Evolutionary conservation across 2,797 vertebrate genomes (phyloP), one percentile per base, ranked within the genome.

Genomic region (Mionectes olivaceus): DNA sequence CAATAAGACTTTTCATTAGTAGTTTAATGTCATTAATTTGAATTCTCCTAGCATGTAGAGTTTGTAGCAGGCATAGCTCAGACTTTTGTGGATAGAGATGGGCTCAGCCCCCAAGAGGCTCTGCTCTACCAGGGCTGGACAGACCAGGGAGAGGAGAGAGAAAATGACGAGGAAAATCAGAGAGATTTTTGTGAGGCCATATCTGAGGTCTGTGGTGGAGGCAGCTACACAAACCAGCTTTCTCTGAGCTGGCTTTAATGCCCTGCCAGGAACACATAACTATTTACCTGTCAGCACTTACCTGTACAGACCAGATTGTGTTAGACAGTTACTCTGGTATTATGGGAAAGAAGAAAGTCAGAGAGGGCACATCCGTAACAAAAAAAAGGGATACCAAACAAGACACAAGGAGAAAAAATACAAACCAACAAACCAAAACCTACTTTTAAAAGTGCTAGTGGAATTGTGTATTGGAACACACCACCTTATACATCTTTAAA

Each of bases 11-110:
- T 92, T 92, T 85, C 84, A 75, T 49, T 9, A 43, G 83, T 7
- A 68, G 44, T 79, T 88, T 76, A 83, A 68, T 80, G 53, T 24
- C 32, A 44, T 87, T 95, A 90, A 87, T 95, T 89, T 83, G 33
- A 86, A 90, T 92, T 95, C 85, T 83, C 49, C 32, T 18, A 52
- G 69, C 79, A 60, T 0, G 1, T 4, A 23, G 43, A 27, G 21
- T 67, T 49, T 56, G 55, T 52, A 75, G 43, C 32, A 71, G 8
- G 14, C 75, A 60, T 10, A 83, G 60, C 46, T 78, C n/a, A 56
- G 32, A 17, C 22, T 92, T 43, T 4, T 55, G 12, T 30, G n/a
- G 35, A 43, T 61, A 89, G 19, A 63, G 37, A 33, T 5, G 28
- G 22, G 23, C 22, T 23, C 3, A 3, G 47, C 2, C 30, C 33